Percentiles rank a stretch among this genome's conserved stretches.
Evolutionary conservation across 2,888 invertebrate species (phyloP).

Genomic region (Drosophila seclusa): DNA sequence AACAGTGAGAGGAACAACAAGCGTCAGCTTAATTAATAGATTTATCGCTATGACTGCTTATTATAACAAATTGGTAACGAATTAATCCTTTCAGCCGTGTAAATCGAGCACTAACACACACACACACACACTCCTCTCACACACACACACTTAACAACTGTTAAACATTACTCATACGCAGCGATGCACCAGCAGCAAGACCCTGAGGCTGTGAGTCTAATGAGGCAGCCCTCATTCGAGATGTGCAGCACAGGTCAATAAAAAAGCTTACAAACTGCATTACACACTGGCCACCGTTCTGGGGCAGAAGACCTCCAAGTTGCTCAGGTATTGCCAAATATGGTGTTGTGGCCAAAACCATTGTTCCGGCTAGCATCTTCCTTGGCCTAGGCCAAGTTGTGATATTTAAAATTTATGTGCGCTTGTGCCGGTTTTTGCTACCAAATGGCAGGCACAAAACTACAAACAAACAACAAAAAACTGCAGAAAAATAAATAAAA

Average conservation of each 20-base stretch:
- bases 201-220: constrained; percentile 24
- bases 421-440: constrained; percentile 57
- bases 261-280: constrained; percentile 80
- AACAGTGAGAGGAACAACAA: constrained; percentile 55
- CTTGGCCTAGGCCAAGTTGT: constrained; percentile 37
- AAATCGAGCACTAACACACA: constrained; percentile 53
- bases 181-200: constrained; percentile 42
- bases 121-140: background rate
- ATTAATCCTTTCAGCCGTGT: constrained; percentile 84
- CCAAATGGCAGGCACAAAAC: constrained; percentile 33
- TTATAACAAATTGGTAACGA: constrained; percentile 83
- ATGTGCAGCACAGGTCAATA: constrained; percentile 69
- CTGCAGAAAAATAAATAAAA: constrained; percentile 9
- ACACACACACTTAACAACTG: constrained; percentile 15
- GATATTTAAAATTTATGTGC: constrained; percentile 78
- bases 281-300: constrained; percentile 26
- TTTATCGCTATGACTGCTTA: constrained; percentile 82
- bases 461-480: constrained; percentile 17
- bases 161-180: constrained; percentile 70
- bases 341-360: constrained; percentile 52
- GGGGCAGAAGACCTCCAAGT: constrained; percentile 26
- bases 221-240: constrained; percentile 31
- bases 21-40: constrained; percentile 83
- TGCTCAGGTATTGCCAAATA: constrained; percentile 58
- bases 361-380: constrained; percentile 64